phyloP scores from a whole-genome alignment of 2,888 invertebrate species.

The Erynnis tages region DNA sequence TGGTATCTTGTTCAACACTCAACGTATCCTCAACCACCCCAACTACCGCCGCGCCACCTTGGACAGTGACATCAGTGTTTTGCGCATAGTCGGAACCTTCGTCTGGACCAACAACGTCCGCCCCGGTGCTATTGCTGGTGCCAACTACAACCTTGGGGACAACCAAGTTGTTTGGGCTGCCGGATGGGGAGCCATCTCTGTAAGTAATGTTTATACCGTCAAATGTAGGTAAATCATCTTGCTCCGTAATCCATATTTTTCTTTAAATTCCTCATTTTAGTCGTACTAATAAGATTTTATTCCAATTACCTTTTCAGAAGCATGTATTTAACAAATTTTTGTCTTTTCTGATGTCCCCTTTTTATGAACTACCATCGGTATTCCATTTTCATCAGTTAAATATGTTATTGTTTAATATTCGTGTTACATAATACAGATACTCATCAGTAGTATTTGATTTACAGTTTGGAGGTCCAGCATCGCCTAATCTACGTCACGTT shows the following conservation, averaged over 20 bases:
- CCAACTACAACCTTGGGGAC: slow-evolving; percentile 44
- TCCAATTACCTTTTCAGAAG: too few relatives aligned
- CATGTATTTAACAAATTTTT: too few relatives aligned
- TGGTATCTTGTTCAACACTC: slow-evolving; percentile 37
- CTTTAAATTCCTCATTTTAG: too few relatives aligned
- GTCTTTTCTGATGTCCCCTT: too few relatives aligned
- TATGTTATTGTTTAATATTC: too few relatives aligned
- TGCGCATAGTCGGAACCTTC: slow-evolving; percentile 42
- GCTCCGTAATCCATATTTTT: too few relatives aligned
- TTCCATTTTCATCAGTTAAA: too few relatives aligned
- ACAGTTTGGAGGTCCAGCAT: slow-evolving; percentile 40
- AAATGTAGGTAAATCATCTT: too few relatives aligned
- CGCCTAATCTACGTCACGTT: slow-evolving; percentile 49
- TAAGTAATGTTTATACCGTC: not conserved
- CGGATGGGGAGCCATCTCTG: slow-evolving; percentile 49
- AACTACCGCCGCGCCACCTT: not conserved
- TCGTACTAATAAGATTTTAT: too few relatives aligned
- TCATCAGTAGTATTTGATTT: too few relatives aligned
- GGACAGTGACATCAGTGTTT: slow-evolving; percentile 51
- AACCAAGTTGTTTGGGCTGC: slow-evolving; percentile 50
- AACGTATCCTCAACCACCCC: slow-evolving; percentile 43
- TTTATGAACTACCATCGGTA: too few relatives aligned
- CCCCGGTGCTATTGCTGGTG: slow-evolving; percentile 43
- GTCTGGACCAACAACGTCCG: slow-evolving; percentile 37
- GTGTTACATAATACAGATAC: too few relatives aligned